Evolutionary conservation across 2,797 vertebrate species (phyloP), one percentile per base, ranked within the genome.

Genomic region (Silurus aristotelis): DNA sequence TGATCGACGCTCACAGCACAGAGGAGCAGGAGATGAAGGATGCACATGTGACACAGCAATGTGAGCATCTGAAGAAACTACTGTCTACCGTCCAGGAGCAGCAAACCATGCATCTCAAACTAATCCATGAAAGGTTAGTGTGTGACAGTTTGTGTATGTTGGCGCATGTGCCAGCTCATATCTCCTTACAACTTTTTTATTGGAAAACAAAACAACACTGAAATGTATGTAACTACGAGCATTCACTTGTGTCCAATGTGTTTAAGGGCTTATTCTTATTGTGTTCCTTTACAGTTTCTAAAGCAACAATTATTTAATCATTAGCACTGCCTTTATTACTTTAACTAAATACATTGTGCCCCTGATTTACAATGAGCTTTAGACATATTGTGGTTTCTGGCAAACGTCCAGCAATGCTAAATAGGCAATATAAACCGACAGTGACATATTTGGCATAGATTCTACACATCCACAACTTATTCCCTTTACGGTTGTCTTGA

Each of bases 11-110:
- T 0, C 98, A 99, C 92, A 95, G 96, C 81, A 95, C 93, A 0
- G 97, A 99, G 91, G 98, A 99, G 91, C 98, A 98, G 89, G 96
- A 96, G 73, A 94, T 99, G 90, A 96, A 96, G 25, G 97, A 99
- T 87, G 89, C 93, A 43, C 98, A 99, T 87, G 94, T 99, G 87
- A 96, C 94, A 52, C 98, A 99, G 86, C 98, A 99, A 92, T 98
- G 98, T 6, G 97, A 99, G 2, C 94, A 97, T 86, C 95, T 99
- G 84, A 97, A 93, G 91, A 99, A 98, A 84, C 95, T 99, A 6
- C 94, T 98, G 63, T 90, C 95, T 67, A 94, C 81, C 0, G 96
- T 97, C 31, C 98, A 99, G 0, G 97, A 99, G 86, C 97, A 99
- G 89, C 98, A 99, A 91, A 97, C 96, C 0, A 87, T 96, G 89